phyloP scores from a whole-genome alignment of 2,113 vertebrate species.

The Muntiacus muntjak region DNA sequence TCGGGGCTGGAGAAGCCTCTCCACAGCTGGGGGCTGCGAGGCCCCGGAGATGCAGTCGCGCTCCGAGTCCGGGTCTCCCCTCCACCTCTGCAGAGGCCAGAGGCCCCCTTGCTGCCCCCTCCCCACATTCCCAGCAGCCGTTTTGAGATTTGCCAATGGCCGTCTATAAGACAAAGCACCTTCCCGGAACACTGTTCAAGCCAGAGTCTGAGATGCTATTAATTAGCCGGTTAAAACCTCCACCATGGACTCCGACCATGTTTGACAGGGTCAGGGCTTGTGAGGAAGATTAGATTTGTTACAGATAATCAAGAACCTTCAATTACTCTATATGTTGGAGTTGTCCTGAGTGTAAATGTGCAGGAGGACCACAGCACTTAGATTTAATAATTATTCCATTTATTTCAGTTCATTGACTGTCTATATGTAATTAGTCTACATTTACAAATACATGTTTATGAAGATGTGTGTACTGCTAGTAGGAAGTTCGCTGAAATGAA shows the following conservation, averaged over 20 bases:
- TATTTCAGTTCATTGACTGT: constrained; percentile 50
- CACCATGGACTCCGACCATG: not conserved
- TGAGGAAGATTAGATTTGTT: constrained; percentile 36
- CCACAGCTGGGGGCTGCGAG: not conserved
- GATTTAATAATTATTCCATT: constrained; percentile 26
- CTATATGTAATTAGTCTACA: constrained; percentile 51
- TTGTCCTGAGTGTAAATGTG: not conserved
- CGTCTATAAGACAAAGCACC: not conserved
- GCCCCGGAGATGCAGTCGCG: not conserved
- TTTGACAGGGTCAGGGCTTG: not conserved
- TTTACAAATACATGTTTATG: constrained; percentile 35
- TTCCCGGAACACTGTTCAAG: not conserved
- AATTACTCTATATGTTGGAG: constrained; percentile 6
- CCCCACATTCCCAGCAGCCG: not conserved
- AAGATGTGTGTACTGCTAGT: constrained; percentile 34
- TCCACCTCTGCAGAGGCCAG: not conserved
- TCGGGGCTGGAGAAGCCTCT: too few species aligned
- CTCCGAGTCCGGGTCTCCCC: not conserved
- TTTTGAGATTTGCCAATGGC: not conserved
- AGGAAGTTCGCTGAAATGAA: constrained; percentile 33
- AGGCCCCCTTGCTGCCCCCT: too few species aligned
- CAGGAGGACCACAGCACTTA: not conserved
- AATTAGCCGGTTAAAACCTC: constrained; percentile 1
- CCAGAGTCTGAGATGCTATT: not conserved
- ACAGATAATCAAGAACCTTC: constrained; percentile 20